Evolutionary conservation across 2,888 invertebrate genomes (phyloP).

Genomic region (Trichopoda pennipes): DNA sequence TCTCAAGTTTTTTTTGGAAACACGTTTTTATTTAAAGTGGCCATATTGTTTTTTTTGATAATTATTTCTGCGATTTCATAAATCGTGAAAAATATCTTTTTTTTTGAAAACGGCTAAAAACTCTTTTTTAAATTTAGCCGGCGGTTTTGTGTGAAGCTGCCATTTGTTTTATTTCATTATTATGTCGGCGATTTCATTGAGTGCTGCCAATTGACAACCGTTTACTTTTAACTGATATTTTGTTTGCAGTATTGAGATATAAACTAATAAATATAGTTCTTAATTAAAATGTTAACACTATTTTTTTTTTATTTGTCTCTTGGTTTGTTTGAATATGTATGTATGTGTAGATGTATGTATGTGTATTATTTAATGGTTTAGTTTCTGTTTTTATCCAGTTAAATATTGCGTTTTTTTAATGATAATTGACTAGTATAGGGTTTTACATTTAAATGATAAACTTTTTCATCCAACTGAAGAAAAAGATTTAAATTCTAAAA

Average conservation of each 20-base stretch:
- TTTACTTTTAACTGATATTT: not conserved
- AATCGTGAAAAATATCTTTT: too few species aligned
- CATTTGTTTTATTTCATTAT: too few species aligned
- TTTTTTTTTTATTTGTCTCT: constrained; percentile 56
- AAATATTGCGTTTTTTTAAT: constrained; percentile 49
- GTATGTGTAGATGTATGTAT: constrained; percentile 12
- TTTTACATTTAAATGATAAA: constrained; percentile 32
- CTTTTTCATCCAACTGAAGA: constrained; percentile 7
- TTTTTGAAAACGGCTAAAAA: too few species aligned
- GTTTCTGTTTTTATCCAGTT: constrained; percentile 42
- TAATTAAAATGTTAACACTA: constrained; percentile 33
- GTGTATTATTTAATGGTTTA: constrained; percentile 6
- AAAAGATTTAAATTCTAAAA: constrained; percentile 33
- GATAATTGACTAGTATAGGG: constrained; percentile 71
- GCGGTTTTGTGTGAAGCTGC: too few species aligned
- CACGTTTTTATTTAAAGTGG: too few species aligned
- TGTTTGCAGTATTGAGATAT: not conserved
- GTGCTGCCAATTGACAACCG: too few species aligned
- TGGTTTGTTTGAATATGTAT: constrained; percentile 45
- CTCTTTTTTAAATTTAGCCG: too few species aligned
- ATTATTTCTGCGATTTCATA: too few species aligned
- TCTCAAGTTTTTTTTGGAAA: too few species aligned
- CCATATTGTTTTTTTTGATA: too few species aligned
- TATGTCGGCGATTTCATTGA: too few species aligned
- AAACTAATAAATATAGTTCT: not conserved